Percentiles rank a stretch among this genome's conserved stretches.
Conservation (phyloP, 2,113 vertebrate species). For the sheep (Ovis aries) region DNA sequence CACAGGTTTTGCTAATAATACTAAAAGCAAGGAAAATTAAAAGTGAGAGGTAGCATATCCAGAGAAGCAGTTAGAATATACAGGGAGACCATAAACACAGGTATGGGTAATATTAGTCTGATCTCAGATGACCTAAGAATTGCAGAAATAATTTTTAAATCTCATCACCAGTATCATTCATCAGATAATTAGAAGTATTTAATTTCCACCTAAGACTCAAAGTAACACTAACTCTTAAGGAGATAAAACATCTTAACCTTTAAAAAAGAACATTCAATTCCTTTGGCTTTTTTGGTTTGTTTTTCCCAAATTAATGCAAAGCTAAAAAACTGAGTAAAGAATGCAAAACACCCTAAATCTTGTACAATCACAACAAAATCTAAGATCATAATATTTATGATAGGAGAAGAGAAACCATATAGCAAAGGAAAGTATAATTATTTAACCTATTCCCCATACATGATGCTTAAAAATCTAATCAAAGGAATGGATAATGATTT, state of each 20-base stretch:
- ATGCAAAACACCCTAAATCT: constrained; percentile 4
- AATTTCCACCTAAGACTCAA: constrained; percentile 38
- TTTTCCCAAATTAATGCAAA: neutral
- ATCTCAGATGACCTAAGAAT: neutral
- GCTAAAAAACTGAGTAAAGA: constrained; percentile 6
- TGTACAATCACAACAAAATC: constrained; percentile 3
- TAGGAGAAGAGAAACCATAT: neutral
- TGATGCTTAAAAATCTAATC: neutral
- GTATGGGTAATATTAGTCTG: neutral
- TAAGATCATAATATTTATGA: neutral
- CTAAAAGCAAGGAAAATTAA: constrained; percentile 35
- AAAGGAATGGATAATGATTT: neutral
- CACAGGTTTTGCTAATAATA: constrained; percentile 18
- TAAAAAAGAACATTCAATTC: neutral
- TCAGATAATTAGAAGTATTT: constrained; percentile 5
- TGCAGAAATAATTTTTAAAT: constrained; percentile 38
- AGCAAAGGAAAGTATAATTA: neutral
- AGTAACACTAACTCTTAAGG: constrained; percentile 25
- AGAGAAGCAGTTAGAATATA: neutral
- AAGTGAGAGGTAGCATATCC: constrained; percentile 9
- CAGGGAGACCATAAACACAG: neutral
- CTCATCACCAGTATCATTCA: constrained; percentile 29
- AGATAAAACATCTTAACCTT: constrained; percentile 4
- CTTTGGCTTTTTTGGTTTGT: neutral
- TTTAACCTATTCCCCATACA: constrained; percentile 1